Base-by-base conservation (phyloP, 2,797 vertebrate genomes). In the Thripadectes ignobilis region DNA sequence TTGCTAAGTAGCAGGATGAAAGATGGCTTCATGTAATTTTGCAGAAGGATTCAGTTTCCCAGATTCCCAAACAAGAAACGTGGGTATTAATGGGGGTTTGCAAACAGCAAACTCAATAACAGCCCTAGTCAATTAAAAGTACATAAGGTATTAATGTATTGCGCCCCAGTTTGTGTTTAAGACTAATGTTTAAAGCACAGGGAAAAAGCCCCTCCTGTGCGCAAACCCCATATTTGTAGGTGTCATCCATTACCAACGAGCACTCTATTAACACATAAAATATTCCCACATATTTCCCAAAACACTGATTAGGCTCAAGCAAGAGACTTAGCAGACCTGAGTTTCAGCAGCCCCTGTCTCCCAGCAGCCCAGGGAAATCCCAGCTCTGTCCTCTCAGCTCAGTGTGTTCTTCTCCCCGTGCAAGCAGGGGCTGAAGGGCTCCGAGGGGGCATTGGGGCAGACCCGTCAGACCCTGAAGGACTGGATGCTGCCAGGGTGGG, bases 1-100 rank as follows among this genome's bases (percentile, higher is more conserved):
- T 86, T 82, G 91, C 91, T 95, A 94, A 95, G 80, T 11, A 93
- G 76, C 92, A 89, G 81, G 39, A 71, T 91, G 96, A 95, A 72
- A 89, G 95, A 85, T 87, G 93, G 69, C 41, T 12, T 12, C 24
- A 54, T 78, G 61, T 10, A 45, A 66, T 87, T 97, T 71, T 79
- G 39, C 65, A 65, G 32, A 76, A 93, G 54, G 72, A 78, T 88
- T 92, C 43, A 13, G 24, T 76, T 81, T 92, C 69, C 39, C 43
- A 91, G 72, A 55, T 75, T 67, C 71, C 80, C 75, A 59, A 84
- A 43, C 5, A 12, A 77, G 85, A 84, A 59, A 76, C 3, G 24
- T 48, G n/a, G 55, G 36, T 77, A 38, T 92, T 85, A 68, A 48
- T 59, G 49, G 32, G 8, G 34, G 26, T 65, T 83, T 85, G 57